Percentiles rank a stretch among this genome's conserved stretches.
Evolutionary conservation across 2,113 vertebrate species (phyloP).

Genomic region (Gambusia holbrooki): DNA sequence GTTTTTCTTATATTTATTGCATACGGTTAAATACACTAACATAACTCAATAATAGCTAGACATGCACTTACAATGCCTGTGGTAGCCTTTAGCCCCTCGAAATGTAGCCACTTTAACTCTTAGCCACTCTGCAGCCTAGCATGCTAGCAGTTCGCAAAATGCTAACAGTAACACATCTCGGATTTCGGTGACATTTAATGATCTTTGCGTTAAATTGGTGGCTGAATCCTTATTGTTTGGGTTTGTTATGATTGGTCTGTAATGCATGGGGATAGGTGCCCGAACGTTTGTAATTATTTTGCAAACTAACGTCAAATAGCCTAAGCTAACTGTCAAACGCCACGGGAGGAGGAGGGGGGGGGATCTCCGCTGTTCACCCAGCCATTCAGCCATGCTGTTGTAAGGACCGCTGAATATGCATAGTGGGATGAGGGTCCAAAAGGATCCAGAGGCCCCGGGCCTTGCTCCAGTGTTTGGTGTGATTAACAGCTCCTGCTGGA

Average conservation of each 20-base stretch:
- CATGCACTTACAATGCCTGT: neutral
- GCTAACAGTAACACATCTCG: constrained; percentile 25
- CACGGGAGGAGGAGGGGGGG: neutral
- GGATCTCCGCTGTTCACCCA: neutral
- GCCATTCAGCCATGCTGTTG: neutral
- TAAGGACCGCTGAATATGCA: neutral
- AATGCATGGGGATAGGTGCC: rapidly evolving
- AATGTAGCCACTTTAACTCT: constrained; percentile 26
- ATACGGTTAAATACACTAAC: rapidly evolving
- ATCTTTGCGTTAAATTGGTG: rapidly evolving
- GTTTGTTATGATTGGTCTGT: neutral
- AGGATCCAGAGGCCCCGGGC: constrained; percentile 7
- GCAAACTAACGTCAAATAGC: constrained; percentile 32
- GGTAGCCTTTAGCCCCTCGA: constrained; percentile 23
- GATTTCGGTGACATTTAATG: neutral
- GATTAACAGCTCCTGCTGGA: neutral
- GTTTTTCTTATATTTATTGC: neutral
- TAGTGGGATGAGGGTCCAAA: neutral
- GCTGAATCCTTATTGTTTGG: rapidly evolving
- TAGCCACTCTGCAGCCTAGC: constrained; percentile 54
- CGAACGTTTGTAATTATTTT: neutral
- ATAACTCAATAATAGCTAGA: neutral
- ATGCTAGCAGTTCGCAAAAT: constrained; percentile 31
- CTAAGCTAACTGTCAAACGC: constrained; percentile 48
- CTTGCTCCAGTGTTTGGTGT: neutral